phyloP scores from a whole-genome alignment of 2,113 vertebrate genomes.

The Neofelis nebulosa region DNA sequence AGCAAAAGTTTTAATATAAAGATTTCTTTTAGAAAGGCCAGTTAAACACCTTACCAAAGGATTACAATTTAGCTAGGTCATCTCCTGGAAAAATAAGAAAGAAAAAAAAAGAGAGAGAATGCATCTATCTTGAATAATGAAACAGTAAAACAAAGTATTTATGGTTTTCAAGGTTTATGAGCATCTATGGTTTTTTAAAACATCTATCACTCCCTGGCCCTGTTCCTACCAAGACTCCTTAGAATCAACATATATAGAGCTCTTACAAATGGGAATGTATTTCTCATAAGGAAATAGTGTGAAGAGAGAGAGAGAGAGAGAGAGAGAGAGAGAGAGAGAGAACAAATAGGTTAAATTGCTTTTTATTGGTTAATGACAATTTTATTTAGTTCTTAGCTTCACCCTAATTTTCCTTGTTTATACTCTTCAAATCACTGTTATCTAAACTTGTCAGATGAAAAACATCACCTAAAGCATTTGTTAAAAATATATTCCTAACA shows the following conservation, averaged over 20 bases:
- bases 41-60: not conserved
- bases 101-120: not conserved
- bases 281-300: not conserved
- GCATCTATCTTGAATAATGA: not conserved
- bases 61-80: not conserved
- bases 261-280: not conserved
- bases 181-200: not conserved
- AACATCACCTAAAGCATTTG: not conserved
- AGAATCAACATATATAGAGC: not conserved
- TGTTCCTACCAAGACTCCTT: not conserved
- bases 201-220: not conserved
- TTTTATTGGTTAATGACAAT: not conserved
- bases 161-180: constrained; percentile 25
- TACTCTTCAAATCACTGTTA: not conserved
- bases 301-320: not conserved
- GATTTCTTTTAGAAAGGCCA: not conserved
- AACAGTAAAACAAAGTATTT: not conserved
- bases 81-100: not conserved
- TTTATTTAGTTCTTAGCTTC: not conserved
- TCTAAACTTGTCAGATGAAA: not conserved
- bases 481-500: not conserved
- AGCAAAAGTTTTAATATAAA: not conserved
- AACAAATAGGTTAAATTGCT: not conserved
- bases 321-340: not conserved
- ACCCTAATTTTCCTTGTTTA: not conserved